A percentile compares a stretch with the other conserved stretches of the same genome.
Evolutionary conservation across 2,113 vertebrate genomes (phyloP).

Genomic region (Condylura cristata): DNA sequence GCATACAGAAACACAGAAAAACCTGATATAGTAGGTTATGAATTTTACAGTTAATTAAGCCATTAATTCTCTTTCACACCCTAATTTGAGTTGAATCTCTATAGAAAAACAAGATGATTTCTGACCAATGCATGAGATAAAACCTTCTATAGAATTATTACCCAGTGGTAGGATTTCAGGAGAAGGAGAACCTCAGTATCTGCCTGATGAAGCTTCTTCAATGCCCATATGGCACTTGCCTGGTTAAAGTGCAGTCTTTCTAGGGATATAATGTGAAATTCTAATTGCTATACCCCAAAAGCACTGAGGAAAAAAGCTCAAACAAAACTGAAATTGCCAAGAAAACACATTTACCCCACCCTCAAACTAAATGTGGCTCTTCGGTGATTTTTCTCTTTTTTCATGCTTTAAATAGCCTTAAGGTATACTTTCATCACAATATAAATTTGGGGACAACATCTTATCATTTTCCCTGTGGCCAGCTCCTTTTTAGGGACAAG

Average conservation of each 20-base stretch:
- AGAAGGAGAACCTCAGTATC: background rate
- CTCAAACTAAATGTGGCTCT: background rate
- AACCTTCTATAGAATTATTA: slow-evolving; percentile 12
- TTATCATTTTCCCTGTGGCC: background rate
- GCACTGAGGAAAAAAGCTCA: background rate
- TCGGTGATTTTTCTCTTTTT: background rate
- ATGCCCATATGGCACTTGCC: background rate
- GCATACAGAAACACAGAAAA: background rate
- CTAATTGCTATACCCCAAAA: background rate
- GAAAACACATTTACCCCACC: background rate
- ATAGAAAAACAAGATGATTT: background rate
- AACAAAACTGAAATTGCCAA: slow-evolving; percentile 3
- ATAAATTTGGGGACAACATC: background rate
- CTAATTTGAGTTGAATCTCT: slow-evolving; percentile 11
- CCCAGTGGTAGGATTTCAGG: background rate
- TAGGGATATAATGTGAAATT: background rate
- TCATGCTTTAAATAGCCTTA: background rate
- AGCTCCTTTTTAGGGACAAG: background rate
- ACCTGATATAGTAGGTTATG: background rate
- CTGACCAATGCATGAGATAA: background rate
- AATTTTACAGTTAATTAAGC: background rate
- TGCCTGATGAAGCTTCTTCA: background rate
- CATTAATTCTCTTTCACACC: slow-evolving; percentile 24
- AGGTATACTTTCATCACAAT: slow-evolving; percentile 44
- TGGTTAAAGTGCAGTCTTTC: background rate